Percentiles rank a stretch among this genome's conserved stretches.
These are phyloP conservation scores for Aphaenogaster ashmeadi DNA, from an alignment of 1,140 invertebrate genomes.

Conservation along the genomic window DNA sequence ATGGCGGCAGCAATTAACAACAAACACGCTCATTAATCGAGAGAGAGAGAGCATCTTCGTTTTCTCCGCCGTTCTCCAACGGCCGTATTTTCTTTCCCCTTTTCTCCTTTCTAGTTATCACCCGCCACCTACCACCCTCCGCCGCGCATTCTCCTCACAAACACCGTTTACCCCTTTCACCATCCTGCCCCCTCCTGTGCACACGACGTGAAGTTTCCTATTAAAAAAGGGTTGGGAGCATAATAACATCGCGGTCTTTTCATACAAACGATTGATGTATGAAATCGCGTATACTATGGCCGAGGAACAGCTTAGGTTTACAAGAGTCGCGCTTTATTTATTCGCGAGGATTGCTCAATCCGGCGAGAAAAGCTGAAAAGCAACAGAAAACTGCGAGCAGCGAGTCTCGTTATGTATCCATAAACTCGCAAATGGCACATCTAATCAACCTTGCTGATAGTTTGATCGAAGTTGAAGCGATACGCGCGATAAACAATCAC, in stretches of 20 bases:
- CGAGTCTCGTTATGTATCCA: conserved; percentile 14
- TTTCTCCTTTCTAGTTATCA: conserved; percentile 42
- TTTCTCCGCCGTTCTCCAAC: conserved; percentile 58
- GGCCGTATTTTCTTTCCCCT: conserved; percentile 51
- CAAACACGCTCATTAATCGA: conserved; percentile 88
- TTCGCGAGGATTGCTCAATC: conserved; percentile 28
- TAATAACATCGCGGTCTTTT: conserved; percentile 71
- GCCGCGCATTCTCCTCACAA: conserved; percentile 22
- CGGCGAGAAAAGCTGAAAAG: conserved; percentile 15
- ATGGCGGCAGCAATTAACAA: conserved; percentile 87
- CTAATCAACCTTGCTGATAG: not conserved
- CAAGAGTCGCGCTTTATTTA: conserved; percentile 67
- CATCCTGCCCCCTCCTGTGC: conserved; percentile 62
- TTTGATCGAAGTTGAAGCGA: not conserved
- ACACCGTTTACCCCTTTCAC: conserved; percentile 75
- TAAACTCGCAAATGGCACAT: not conserved
- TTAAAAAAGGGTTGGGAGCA: conserved; percentile 64
- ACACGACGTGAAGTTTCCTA: conserved; percentile 72
- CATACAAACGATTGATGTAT: conserved; percentile 69
- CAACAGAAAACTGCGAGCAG: not conserved
- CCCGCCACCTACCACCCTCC: not conserved
- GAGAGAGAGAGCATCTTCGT: conserved; percentile 79
- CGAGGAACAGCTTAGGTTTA: conserved; percentile 61
- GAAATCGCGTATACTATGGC: conserved; percentile 16
- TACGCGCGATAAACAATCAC: not conserved